A percentile compares a stretch with the other conserved stretches of the same genome.
Conservation (phyloP, 2,888 invertebrate species). For the Exocentrus adspersus region DNA sequence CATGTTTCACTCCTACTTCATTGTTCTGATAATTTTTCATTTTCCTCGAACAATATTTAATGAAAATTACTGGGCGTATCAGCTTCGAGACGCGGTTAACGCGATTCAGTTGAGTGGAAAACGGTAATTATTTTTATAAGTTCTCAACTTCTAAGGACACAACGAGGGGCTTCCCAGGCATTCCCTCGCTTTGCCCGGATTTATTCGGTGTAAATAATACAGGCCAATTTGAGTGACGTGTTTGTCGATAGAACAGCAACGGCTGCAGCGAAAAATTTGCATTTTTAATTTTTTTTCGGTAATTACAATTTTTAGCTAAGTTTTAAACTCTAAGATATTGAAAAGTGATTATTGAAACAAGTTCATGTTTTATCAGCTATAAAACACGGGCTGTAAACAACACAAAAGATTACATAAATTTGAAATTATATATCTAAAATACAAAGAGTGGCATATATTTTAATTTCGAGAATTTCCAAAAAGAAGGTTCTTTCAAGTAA, state of each 20-base stretch:
- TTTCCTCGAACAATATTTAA: conserved; percentile 60
- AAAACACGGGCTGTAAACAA: no score
- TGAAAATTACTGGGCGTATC: conserved; percentile 61
- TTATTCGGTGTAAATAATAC: neutral
- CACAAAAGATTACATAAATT: no score
- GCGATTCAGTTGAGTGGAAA: conserved; percentile 53
- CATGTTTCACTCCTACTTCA: conserved; percentile 59
- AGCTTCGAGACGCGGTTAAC: conserved; percentile 47
- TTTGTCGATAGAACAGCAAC: neutral
- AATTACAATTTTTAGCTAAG: no score
- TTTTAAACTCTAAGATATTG: no score
- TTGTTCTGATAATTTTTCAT: conserved; percentile 63
- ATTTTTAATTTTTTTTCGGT: neutral
- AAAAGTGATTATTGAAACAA: no score
- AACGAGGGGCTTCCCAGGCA: conserved; percentile 5
- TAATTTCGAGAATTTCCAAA: conserved; percentile 51
- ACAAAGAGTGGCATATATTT: no score
- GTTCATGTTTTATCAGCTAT: no score
- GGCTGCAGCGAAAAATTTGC: neutral
- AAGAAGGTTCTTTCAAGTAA: conserved; percentile 48
- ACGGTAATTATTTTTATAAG: conserved; percentile 58
- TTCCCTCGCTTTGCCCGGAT: neutral
- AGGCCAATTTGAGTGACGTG: conserved; percentile 2
- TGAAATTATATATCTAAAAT: no score
- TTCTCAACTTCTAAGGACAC: conserved; percentile 34